Conservation (phyloP, 2,113 vertebrate species). For the Hippocampus guttulatus region DNA sequence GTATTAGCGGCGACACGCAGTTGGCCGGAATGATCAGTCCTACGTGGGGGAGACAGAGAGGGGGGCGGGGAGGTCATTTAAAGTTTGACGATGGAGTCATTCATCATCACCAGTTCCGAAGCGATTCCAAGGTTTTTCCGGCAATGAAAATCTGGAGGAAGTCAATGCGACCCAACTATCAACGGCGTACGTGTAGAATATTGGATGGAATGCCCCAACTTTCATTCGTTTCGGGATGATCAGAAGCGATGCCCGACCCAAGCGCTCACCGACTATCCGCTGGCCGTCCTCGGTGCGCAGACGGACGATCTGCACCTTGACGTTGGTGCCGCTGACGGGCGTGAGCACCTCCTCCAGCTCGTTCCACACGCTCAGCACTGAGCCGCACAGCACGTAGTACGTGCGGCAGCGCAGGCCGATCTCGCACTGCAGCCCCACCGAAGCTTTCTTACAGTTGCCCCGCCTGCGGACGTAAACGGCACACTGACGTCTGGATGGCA, state of each 20-base stretch:
- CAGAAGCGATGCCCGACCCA: no score
- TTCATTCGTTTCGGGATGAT: no score
- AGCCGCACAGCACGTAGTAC: slow-evolving; percentile 91
- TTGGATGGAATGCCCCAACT: no score
- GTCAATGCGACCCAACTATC: no score
- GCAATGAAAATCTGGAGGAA: neutral
- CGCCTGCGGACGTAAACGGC: slow-evolving; percentile 71
- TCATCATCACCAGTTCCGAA: neutral
- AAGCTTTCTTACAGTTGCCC: slow-evolving; percentile 96
- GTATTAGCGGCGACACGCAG: slow-evolving; percentile 87
- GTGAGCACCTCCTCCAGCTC: slow-evolving; percentile 93
- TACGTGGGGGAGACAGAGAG: slow-evolving; percentile 41
- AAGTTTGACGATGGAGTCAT: neutral
- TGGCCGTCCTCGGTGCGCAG: slow-evolving; percentile 93
- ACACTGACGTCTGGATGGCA: no score
- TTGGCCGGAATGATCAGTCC: slow-evolving; percentile 97
- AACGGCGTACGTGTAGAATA: no score
- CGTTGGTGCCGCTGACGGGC: slow-evolving; percentile 90
- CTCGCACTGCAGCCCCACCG: slow-evolving; percentile 91
- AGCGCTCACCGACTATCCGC: slow-evolving; percentile 86
- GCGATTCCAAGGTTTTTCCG: neutral
- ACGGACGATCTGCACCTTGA: slow-evolving; percentile 97
- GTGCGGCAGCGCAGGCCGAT: slow-evolving; percentile 90
- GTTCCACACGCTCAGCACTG: slow-evolving; percentile 96
- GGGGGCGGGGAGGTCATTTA: no score